Evolutionary conservation across 2,797 vertebrate species (phyloP), one percentile per base, ranked within the genome.

Genomic region (Epinephelus coioides): DNA sequence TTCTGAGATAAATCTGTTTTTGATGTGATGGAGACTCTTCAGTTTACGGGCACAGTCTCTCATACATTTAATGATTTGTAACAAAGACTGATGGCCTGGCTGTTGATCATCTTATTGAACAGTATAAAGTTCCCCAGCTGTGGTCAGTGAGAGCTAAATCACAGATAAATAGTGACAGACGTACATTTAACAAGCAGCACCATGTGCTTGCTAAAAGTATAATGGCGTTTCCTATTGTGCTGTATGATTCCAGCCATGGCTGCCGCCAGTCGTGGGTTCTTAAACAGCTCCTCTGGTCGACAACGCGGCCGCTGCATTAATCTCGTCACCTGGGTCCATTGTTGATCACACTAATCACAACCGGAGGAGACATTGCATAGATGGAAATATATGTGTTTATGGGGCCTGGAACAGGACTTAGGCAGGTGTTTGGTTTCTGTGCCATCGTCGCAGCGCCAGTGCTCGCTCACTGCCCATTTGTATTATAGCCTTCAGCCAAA

Each of bases 371-470:
- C 77, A 61, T n/a, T 81, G 86, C 67, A 67, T 85, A 11, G 89
- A 88, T 68, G 88, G 87, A 88, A 89, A 85, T 93, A 79, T 83
- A 82, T 86, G 85, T 92, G 89, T 93, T 93, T 90, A 87, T 75
- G 83, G 76, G 64, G 86, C 81, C 91, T 93, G 91, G 92, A 95
- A 92, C 82, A 62, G 70, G 83, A 91, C 84, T 88, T 47, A 54
- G 88, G 90, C 94, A 95, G 94, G 94, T 95, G 94, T 95, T 94
- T 50, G 76, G 73, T 87, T 89, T 88, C 78, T 64, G 90, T 93
- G 92, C 92, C 93, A 94, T 91, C 43, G 47, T 66, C 46, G 53
- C 11, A 12, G 74, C 62, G 84, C 91, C 92, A 88, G 82, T 49
- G 80, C 74, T 88, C 85, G 49, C 82, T 87, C 89, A 66, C 69